Base-by-base conservation (phyloP, 2,888 invertebrate genomes). In the Arctia plantaginis region DNA sequence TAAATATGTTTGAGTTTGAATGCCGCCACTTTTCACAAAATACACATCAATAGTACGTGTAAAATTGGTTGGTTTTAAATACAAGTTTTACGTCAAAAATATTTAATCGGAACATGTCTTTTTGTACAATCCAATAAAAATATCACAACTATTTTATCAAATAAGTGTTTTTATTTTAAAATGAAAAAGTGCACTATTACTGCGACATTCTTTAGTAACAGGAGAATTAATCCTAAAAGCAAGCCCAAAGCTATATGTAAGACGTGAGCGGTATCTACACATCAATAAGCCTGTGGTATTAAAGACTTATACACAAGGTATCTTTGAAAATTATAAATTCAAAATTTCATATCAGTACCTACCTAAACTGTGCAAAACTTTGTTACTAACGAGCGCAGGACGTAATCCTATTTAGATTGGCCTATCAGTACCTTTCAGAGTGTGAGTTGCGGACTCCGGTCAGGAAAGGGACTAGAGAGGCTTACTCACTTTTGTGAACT, bases 361-460 rank as follows among this genome's bases (percentile, higher is more conserved):
- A 59, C 59, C 41, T 44, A 66, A 73, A 67, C 39, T 72, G 33
- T 3, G 3, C 39, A 23, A 55, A 68, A 74, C n/a, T 69, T 59
- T 6, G 13, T 59, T 18, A 39, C 67, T 73, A 79, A 76, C 72
- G 73, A 74, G 66, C 35, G 18, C 69, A 71, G 75, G 65, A 71
- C 69, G 18, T 75, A 75, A 80, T 39, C 71, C 74, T 77, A 70
- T 80, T 84, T 78, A 79, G 76, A 76, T 77, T 75, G 39, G 73
- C 64, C 66, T 80, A 84, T 82, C 85, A 79, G 77, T 77, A 74
- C 33, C 69, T 71, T 68, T 44, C 83, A 77, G 69, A 75, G 59
- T 76, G 51, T 74, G 64, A 76, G 74, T 78, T 76, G 44, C 44
- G 30, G 41, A 59, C 55, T 66, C 66, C 39, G 41, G 55, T 51